Percentiles rank a stretch among this genome's conserved stretches.
Evolutionary conservation across 2,113 vertebrate genomes (phyloP).

Genomic region (Neoarius graeffei): DNA sequence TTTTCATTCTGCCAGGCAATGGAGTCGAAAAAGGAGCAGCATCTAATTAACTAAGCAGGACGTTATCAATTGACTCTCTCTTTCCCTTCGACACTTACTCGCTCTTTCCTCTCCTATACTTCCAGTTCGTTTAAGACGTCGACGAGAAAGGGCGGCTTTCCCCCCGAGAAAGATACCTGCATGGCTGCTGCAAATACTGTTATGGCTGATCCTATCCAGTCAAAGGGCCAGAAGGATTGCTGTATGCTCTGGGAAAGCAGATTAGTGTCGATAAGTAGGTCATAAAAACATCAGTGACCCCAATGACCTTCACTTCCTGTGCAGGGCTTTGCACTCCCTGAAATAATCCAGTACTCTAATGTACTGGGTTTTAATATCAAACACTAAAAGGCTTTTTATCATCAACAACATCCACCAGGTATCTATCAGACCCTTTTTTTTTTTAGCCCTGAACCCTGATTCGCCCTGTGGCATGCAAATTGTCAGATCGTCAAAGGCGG

Average conservation of each 20-base stretch:
- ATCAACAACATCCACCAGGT: background rate
- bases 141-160: background rate
- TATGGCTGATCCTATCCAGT: constrained; percentile 5
- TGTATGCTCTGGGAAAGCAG: constrained; percentile 29
- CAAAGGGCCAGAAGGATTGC: constrained; percentile 12
- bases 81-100: background rate
- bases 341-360: constrained; percentile 4
- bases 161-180: background rate
- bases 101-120: background rate
- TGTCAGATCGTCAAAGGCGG: background rate
- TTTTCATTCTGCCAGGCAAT: constrained; percentile 39
- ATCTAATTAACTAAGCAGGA: constrained; percentile 42
- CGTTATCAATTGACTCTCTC: constrained; percentile 50
- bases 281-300: constrained; percentile 39
- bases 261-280: constrained; percentile 22
- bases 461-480: no score
- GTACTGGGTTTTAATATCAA: background rate
- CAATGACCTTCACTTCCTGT: constrained; percentile 41
- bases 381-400: background rate
- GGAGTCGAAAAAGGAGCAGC: constrained; percentile 41
- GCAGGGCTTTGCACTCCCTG: background rate
- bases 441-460: background rate
- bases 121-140: constrained; percentile 2
- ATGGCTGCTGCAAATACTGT: background rate
- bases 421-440: background rate